These are phyloP conservation scores for Muscidifurax raptorellus DNA, from an alignment of 1,140 invertebrate genomes.

Conservation along the genomic window DNA sequence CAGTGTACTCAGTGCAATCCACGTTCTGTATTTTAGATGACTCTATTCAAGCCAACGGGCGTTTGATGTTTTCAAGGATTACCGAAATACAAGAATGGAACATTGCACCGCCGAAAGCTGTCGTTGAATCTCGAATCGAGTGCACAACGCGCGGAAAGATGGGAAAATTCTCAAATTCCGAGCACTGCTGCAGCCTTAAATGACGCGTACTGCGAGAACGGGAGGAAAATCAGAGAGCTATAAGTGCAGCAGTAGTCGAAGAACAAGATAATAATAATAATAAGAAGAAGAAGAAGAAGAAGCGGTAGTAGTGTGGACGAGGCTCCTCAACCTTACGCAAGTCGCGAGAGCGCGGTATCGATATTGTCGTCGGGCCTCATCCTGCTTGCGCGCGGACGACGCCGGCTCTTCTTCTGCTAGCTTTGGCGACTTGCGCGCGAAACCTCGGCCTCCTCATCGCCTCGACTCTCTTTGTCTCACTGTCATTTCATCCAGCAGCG, in stretches of 20 bases:
- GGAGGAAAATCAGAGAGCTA: no score
- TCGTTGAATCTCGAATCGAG: no score
- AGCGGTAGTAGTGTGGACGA: no score
- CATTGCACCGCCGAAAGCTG: no score
- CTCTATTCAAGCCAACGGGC: not conserved
- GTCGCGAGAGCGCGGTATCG: slow-evolving; percentile 4
- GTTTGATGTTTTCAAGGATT: not conserved
- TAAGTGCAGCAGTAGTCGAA: no score
- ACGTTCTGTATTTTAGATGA: not conserved
- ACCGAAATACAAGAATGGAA: not conserved
- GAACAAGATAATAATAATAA: no score
- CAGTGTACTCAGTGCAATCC: not conserved
- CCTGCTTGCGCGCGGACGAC: slow-evolving; percentile 21
- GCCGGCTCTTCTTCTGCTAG: not conserved
- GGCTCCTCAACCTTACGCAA: slow-evolving; percentile 18
- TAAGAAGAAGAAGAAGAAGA: not conserved
- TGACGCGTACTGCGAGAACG: no score
- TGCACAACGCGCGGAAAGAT: no score
- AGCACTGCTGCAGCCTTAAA: no score
- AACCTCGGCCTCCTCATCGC: not conserved
- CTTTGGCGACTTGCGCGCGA: not conserved
- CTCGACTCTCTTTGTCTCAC: not conserved
- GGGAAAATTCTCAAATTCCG: not conserved
- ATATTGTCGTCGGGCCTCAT: slow-evolving; percentile 23
- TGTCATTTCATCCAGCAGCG: not conserved